Evolutionary conservation across 2,888 invertebrate genomes (phyloP).

Genomic region (Eurytoma californica): DNA sequence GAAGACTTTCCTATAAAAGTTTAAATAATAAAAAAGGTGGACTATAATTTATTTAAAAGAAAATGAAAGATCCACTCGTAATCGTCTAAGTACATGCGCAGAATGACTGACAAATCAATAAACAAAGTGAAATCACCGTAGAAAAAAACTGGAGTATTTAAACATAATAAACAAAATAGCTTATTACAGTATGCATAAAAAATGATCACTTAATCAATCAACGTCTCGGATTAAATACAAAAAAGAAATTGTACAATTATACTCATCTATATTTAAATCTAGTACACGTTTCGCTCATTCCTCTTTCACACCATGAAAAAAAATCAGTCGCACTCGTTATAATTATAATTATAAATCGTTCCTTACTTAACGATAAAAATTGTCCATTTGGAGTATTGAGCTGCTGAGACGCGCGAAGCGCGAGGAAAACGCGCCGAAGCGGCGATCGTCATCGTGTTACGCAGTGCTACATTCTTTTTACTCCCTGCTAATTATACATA

Average conservation of each 20-base stretch:
- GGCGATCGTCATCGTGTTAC: conserved; percentile 60
- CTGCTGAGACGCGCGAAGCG: conserved; percentile 37
- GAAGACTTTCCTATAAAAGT: conserved; percentile 49
- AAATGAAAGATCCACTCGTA: conserved; percentile 33
- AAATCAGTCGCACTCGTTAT: conserved; percentile 53
- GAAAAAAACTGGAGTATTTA: conserved; percentile 45
- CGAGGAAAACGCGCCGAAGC: conserved; percentile 63
- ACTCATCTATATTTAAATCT: conserved; percentile 37
- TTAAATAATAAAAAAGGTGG: conserved; percentile 42
- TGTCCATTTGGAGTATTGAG: conserved; percentile 53
- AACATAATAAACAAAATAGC: conserved; percentile 46
- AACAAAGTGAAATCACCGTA: conserved; percentile 47
- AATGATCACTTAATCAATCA: conserved; percentile 52
- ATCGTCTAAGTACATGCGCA: conserved; percentile 42
- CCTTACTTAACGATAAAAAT: conserved; percentile 39
- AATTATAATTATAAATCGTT: conserved; percentile 49
- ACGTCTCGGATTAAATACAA: conserved; percentile 53
- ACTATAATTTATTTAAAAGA: conserved; percentile 36
- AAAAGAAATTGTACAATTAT: conserved; percentile 43
- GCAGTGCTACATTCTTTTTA: not conserved
- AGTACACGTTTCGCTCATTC: conserved; percentile 44
- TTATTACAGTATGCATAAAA: conserved; percentile 31
- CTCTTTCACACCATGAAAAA: conserved; percentile 33
- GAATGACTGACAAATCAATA: conserved; percentile 51
- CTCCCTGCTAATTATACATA: not conserved